Conservation (phyloP, 2,888 invertebrate genomes). For the Limulus polyphemus region DNA sequence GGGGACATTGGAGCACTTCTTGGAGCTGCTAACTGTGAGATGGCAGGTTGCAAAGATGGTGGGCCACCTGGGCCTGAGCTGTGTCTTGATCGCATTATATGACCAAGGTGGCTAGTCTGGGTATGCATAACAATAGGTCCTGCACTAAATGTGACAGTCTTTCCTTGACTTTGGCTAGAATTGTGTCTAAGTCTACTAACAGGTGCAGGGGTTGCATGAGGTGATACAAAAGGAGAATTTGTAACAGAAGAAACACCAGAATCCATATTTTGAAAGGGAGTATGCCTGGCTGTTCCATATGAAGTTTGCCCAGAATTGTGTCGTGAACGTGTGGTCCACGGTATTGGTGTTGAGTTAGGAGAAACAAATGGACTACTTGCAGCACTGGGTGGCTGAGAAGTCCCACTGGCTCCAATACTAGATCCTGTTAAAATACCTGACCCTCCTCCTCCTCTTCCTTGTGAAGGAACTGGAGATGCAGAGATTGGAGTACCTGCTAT, state of each 20-base stretch:
- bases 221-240: conserved; percentile 33
- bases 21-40: conserved; percentile 8
- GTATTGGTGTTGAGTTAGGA: conserved; percentile 45
- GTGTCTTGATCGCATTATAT: conserved; percentile 27
- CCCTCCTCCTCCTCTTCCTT: no score
- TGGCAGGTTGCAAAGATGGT: conserved; percentile 4
- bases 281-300: conserved; percentile 23
- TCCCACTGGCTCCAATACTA: conserved; percentile 26
- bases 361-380: conserved; percentile 69
- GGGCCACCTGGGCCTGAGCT: conserved; percentile 28
- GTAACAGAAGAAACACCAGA: conserved; percentile 31
- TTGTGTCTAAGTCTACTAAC: conserved; percentile 21
- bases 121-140: conserved; percentile 8
- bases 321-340: conserved; percentile 29
- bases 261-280: conserved; percentile 26
- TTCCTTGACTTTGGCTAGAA: conserved; percentile 16
- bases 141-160: conserved; percentile 20
- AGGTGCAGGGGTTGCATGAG: conserved; percentile 28
- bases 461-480: conserved; percentile 6
- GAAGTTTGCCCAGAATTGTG: conserved; percentile 32
- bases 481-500: conserved; percentile 8
- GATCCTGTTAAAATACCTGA: neutral
- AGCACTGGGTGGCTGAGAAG: conserved; percentile 51
- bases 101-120: conserved; percentile 11
- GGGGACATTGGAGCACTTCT: conserved; percentile 26